Base-by-base conservation (phyloP, 2,888 invertebrate genomes). In the Parasteatoda lunata region DNA sequence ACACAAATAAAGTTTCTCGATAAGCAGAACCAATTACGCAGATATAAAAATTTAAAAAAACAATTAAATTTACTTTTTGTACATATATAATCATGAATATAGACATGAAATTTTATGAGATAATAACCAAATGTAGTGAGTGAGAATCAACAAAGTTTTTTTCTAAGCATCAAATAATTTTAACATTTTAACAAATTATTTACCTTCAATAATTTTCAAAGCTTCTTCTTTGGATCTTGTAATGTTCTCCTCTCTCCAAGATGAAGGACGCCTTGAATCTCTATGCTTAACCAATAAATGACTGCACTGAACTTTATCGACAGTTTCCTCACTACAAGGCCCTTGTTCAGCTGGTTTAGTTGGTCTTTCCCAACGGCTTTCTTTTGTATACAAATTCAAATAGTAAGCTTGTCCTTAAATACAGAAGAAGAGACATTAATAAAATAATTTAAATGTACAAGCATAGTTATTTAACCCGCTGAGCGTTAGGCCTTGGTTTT, bases 361-460 rank as follows among this genome's bases (percentile, higher is more conserved):
- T 0, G 99, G 99, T 49, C 94, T 94, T 90, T 98, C 98, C 99
- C 99, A 99, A 91, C 98, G 99, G 82, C 97, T 98, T 92, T 98
- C 97, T 93, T 98, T 99, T 70, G 98, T 98, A 92, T 96, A 96
- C 89, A 96, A 94, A 92, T 99, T 99, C 90, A 99, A 94, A 92
- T 96, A 99, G 92, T 99, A 99, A 81, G 96, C 95, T 93, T 97
- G 96, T 82, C 98, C 98, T 97, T 91, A 59, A 92, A 91, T 11
- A 73, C 7, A 52, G 45, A 49, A 71, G 9, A 9, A 64, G 13
- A 64, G 13, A 3, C 4, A 64, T 64, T 30, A 30, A 2, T 30
- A 30, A 30, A 30, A 30, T 30, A 30, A 30, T 30, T 30, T 1
- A 30, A 30, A 30, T 30, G 30, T 30, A 30, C 30, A 30, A 30